A percentile compares a stretch with the other conserved stretches of the same genome.
Evolutionary conservation across 1,140 invertebrate species (phyloP).

Genomic region (Drosophila teissieri): DNA sequence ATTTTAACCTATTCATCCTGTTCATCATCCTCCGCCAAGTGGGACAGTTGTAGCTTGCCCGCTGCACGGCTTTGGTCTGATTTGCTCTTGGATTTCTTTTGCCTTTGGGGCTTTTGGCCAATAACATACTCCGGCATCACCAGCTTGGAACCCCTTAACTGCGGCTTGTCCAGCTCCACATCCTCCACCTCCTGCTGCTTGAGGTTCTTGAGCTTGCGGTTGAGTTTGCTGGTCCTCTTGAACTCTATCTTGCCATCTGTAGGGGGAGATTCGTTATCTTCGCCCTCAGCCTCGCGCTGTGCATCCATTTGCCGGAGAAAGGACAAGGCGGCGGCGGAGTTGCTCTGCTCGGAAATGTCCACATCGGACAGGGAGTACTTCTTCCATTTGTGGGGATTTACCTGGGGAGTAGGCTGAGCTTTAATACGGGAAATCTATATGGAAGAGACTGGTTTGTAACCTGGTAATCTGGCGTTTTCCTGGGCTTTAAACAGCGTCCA

Average conservation of each 20-base stretch:
- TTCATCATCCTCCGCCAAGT: slow-evolving; percentile 87
- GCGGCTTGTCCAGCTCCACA: slow-evolving; percentile 84
- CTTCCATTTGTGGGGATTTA: slow-evolving; percentile 91
- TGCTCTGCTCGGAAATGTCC: slow-evolving; percentile 90
- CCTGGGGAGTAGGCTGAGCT: slow-evolving; percentile 44
- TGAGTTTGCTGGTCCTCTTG: slow-evolving; percentile 83
- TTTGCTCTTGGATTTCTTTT: slow-evolving; percentile 70
- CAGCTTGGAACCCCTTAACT: slow-evolving; percentile 88
- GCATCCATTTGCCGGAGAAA: slow-evolving; percentile 89
- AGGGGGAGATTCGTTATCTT: slow-evolving; percentile 49
- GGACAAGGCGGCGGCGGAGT: slow-evolving; percentile 89
- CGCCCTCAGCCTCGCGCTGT: slow-evolving; percentile 81
- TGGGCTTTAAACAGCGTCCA: slow-evolving; percentile 85
- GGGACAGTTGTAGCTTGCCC: slow-evolving; percentile 86
- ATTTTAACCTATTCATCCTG: slow-evolving; percentile 40
- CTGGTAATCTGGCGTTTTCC: slow-evolving; percentile 88
- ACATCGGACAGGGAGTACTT: slow-evolving; percentile 91
- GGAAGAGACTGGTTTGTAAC: background rate
- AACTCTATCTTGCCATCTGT: slow-evolving; percentile 85
- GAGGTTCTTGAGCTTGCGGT: slow-evolving; percentile 67
- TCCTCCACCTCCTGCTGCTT: slow-evolving; percentile 72
- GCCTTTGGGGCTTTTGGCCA: slow-evolving; percentile 86
- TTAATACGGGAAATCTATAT: slow-evolving; percentile 35
- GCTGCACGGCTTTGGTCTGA: slow-evolving; percentile 67
- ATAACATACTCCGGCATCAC: slow-evolving; percentile 93